These are phyloP conservation scores for Passerculus sandwichensis DNA, from an alignment of 2,797 vertebrate genomes.

Conservation along the genomic window DNA sequence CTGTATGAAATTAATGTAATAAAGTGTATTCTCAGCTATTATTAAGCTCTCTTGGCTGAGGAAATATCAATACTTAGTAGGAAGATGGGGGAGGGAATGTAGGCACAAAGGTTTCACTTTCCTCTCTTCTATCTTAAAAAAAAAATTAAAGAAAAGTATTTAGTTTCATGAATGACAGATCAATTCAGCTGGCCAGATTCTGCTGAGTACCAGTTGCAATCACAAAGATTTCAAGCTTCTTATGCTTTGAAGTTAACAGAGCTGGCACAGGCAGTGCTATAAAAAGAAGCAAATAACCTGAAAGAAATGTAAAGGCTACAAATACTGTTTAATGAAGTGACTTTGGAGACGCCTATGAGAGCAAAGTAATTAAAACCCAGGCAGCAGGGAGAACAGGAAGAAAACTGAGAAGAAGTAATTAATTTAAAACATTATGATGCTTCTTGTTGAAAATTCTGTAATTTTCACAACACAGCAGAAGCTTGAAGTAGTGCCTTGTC, in stretches of 20 bases:
- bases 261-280: background rate
- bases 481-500: background rate
- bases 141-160: background rate
- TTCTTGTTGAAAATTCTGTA: background rate
- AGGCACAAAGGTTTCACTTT: conserved; percentile 30
- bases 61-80: background rate
- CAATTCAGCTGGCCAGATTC: background rate
- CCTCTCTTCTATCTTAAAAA: background rate
- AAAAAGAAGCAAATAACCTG: conserved; percentile 15
- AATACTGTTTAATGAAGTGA: background rate
- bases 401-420: conserved; percentile 17
- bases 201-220: background rate
- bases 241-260: background rate
- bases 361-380: conserved; percentile 47
- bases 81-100: background rate
- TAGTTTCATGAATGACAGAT: background rate
- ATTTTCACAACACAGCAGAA: background rate
- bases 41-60: background rate
- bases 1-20: background rate
- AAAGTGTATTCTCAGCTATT: background rate
- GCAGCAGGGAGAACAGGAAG: background rate
- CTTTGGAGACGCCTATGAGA: conserved; percentile 14
- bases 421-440: background rate
- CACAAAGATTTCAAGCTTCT: background rate
- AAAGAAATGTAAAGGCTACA: background rate